Conservation (phyloP, 1,140 invertebrate species). For the Colletes gigas region DNA sequence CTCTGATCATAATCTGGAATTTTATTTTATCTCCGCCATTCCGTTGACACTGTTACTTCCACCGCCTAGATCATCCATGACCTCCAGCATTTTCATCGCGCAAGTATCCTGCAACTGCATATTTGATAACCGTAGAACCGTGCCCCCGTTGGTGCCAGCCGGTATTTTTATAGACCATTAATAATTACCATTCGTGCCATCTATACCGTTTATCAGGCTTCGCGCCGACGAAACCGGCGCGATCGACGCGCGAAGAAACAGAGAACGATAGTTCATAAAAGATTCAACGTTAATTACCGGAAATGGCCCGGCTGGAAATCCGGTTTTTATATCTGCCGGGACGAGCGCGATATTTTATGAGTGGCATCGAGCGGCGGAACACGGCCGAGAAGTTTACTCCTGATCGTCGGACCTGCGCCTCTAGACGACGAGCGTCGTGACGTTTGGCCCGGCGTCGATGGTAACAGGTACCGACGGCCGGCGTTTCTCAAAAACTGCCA, state of each 20-base stretch:
- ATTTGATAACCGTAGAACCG: too few relatives aligned
- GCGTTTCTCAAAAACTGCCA: slow-evolving; percentile 58
- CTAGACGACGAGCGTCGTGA: slow-evolving; percentile 18
- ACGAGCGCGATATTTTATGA: slow-evolving; percentile 4
- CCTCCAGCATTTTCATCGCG: neutral
- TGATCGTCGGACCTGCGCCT: slow-evolving; percentile 27
- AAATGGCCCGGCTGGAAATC: slow-evolving; percentile 39
- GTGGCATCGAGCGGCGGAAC: neutral
- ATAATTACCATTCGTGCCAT: neutral
- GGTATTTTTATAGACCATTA: neutral
- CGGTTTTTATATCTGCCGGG: slow-evolving; percentile 34
- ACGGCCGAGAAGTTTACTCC: slow-evolving; percentile 41
- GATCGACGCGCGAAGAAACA: slow-evolving; percentile 21
- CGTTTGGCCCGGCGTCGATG: slow-evolving; percentile 48
- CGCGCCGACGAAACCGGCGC: neutral
- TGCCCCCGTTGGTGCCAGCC: too few relatives aligned
- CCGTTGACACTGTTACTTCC: too few relatives aligned
- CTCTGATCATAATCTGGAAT: too few relatives aligned
- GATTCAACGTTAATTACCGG: slow-evolving; percentile 51
- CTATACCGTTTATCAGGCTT: slow-evolving; percentile 39
- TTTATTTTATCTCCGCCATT: too few relatives aligned
- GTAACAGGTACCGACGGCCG: slow-evolving; percentile 48
- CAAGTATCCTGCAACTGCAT: too few relatives aligned
- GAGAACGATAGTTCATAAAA: slow-evolving; percentile 39
- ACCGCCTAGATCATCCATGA: neutral